phyloP scores from a whole-genome alignment of 1,140 invertebrate genomes.

The Polypedilum vanderplanki region DNA sequence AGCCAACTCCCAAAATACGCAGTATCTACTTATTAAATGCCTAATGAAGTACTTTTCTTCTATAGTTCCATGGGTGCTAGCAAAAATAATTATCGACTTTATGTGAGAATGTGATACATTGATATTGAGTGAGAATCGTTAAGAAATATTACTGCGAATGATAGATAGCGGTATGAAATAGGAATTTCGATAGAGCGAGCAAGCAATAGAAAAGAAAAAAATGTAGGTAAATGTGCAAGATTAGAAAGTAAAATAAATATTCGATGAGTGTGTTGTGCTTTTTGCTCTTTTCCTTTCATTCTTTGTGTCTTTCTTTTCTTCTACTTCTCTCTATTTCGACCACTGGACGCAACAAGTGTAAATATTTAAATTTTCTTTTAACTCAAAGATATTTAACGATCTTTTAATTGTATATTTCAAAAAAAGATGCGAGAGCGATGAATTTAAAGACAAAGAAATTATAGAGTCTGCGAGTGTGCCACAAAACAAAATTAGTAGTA shows the following conservation, averaged over 20 bases:
- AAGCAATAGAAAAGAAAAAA: not conserved
- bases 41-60: no score
- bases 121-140: no score
- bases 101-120: no score
- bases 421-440: no score
- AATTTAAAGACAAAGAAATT: no score
- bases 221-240: constrained; percentile 17
- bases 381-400: not conserved
- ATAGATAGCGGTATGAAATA: not conserved
- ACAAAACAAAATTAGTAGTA: not conserved
- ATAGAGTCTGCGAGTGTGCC: no score
- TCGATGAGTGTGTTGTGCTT: not conserved
- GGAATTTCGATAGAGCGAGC: not conserved
- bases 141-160: no score
- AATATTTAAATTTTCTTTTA: constrained; percentile 17
- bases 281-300: constrained; percentile 9
- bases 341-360: not conserved
- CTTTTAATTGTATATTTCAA: not conserved
- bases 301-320: not conserved
- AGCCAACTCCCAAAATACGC: no score
- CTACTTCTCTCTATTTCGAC: not conserved
- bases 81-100: no score
- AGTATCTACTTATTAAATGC: no score
- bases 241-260: constrained; percentile 20
- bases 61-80: no score